Percentiles rank a stretch among this genome's conserved stretches.
phyloP scores from a whole-genome alignment of 2,888 invertebrate genomes.

The Eristalis arbustorum region DNA sequence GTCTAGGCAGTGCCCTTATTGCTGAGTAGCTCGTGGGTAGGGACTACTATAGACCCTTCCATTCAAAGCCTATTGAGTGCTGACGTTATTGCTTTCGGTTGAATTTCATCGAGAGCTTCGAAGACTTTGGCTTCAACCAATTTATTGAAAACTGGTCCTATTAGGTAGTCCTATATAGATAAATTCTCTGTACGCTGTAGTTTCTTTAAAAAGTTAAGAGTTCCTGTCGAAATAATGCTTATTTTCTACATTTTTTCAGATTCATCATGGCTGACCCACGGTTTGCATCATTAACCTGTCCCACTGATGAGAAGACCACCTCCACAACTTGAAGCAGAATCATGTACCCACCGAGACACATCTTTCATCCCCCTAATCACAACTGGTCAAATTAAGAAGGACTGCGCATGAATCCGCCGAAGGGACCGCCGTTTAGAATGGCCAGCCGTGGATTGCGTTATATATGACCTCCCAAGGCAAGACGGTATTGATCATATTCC shows the following conservation, averaged over 20 bases:
- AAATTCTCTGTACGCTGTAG: too few species aligned
- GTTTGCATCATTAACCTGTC: neutral
- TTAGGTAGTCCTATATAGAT: too few species aligned
- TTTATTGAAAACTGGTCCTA: too few species aligned
- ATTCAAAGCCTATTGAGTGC: too few species aligned
- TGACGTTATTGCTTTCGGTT: too few species aligned
- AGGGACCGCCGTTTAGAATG: constrained; percentile 10
- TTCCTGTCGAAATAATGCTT: too few species aligned
- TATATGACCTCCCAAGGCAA: neutral
- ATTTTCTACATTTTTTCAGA: neutral
- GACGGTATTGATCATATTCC: neutral
- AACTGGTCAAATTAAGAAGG: constrained; percentile 12
- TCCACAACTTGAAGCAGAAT: neutral
- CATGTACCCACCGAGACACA: neutral
- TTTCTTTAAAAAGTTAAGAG: too few species aligned
- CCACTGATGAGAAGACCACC: neutral
- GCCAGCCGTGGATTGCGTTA: constrained; percentile 34
- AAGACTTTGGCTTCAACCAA: too few species aligned
- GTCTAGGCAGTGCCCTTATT: too few species aligned
- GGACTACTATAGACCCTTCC: too few species aligned
- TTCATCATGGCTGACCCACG: neutral
- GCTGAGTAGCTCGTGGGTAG: too few species aligned
- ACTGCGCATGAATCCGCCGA: constrained; percentile 32
- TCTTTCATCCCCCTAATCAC: neutral
- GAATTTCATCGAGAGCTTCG: too few species aligned